A percentile compares a stretch with the other conserved stretches of the same genome.
phyloP scores from a whole-genome alignment of 2,113 vertebrate genomes.

The Oceanodroma tethys region DNA sequence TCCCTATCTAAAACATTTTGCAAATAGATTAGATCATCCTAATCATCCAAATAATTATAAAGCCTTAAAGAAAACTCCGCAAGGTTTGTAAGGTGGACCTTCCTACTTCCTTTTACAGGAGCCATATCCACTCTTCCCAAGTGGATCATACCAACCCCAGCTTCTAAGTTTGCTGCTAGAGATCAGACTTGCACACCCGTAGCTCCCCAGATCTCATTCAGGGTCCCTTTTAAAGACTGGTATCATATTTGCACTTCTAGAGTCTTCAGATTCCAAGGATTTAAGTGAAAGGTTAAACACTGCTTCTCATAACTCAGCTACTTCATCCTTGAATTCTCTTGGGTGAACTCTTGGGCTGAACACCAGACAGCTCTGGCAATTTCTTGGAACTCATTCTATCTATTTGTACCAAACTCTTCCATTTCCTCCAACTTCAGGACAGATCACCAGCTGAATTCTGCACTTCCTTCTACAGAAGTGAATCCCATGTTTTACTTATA shows the following conservation, averaged over 20 bases:
- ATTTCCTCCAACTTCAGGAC: neutral
- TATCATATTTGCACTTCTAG: neutral
- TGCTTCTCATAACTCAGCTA: neutral
- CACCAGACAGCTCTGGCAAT: neutral
- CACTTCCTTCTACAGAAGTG: neutral
- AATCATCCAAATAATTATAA: neutral
- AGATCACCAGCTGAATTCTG: neutral
- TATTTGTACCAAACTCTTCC: neutral
- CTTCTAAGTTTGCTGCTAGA: neutral
- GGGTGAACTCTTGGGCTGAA: neutral
- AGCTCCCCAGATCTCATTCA: neutral
- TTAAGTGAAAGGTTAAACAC: conserved; percentile 6
- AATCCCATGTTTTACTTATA: neutral
- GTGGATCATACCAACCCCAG: neutral
- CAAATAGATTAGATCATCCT: neutral
- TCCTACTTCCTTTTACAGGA: neutral
- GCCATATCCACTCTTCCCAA: neutral
- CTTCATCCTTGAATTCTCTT: neutral
- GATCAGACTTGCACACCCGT: neutral
- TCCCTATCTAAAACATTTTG: neutral
- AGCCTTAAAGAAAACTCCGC: neutral
- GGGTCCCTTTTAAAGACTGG: neutral
- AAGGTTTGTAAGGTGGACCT: neutral
- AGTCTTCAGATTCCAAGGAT: neutral
- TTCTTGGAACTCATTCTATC: neutral